A percentile compares a stretch with the other conserved stretches of the same genome.
Evolutionary conservation across 2,113 vertebrate genomes (phyloP).

Genomic region (Leuciscus idus): DNA sequence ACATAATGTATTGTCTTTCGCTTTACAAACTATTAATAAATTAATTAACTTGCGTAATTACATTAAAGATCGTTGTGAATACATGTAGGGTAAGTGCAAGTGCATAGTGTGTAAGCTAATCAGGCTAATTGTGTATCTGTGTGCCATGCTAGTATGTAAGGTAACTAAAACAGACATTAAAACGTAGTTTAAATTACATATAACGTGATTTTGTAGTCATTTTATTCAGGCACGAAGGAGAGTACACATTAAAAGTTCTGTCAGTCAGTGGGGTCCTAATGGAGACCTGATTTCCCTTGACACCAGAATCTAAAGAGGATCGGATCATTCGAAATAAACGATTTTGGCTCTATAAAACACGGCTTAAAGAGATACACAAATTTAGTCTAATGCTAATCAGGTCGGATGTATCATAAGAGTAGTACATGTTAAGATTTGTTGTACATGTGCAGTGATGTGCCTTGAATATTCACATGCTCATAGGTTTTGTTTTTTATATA

Average conservation of each 20-base stretch:
- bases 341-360: not conserved
- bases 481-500: not conserved
- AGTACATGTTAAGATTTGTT: no score
- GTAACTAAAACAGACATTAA: not conserved
- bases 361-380: not conserved
- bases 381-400: not conserved
- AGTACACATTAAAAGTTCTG: not conserved
- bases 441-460: not conserved
- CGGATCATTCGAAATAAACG: not conserved
- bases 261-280: not conserved
- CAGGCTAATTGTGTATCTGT: not conserved
- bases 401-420: not conserved
- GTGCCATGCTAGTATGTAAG: not conserved
- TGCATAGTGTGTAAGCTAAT: no score
- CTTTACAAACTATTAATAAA: no score
- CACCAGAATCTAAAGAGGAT: not conserved
- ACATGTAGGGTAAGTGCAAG: no score
- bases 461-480: not conserved
- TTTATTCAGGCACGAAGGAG: not conserved
- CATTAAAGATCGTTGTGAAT: no score
- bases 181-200: not conserved
- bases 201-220: not conserved
- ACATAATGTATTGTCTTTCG: no score
- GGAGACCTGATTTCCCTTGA: not conserved
- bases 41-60: no score